Conservation (phyloP, 2,797 vertebrate genomes). For the Hemibagrus guttatus region DNA sequence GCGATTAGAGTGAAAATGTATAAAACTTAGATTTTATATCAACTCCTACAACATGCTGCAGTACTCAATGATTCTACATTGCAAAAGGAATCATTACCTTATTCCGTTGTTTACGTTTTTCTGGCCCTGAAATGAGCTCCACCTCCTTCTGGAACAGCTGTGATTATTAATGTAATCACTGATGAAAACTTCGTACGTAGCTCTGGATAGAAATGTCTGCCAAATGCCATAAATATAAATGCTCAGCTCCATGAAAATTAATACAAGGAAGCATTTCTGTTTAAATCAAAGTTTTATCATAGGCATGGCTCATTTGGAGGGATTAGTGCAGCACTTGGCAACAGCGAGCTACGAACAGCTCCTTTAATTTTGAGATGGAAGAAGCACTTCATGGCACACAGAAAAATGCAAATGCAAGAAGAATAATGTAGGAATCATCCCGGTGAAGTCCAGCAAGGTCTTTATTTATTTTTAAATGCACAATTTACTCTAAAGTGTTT, state of each 20-base stretch:
- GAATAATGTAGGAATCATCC: neutral
- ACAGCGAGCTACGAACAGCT: neutral
- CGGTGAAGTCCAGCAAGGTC: neutral
- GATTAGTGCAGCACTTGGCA: neutral
- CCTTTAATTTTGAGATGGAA: neutral
- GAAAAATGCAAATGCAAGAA: neutral
- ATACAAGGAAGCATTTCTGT: neutral
- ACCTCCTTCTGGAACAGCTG: neutral
- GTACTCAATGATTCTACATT: neutral
- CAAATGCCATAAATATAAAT: no score
- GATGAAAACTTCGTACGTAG: no score
- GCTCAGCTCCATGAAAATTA: neutral
- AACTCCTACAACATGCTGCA: neutral
- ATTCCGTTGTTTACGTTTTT: neutral
- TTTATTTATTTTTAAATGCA: neutral
- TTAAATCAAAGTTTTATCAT: neutral
- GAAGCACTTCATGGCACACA: neutral
- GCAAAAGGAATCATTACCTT: neutral
- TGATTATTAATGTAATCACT: no score
- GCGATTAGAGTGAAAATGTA: no score
- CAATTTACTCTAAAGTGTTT: constrained; percentile 6
- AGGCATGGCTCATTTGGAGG: neutral
- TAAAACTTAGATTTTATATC: no score
- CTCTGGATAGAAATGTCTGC: no score
- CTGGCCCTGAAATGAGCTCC: constrained; percentile 14